Percentiles rank a stretch among this genome's conserved stretches.
Evolutionary conservation across 2,113 vertebrate genomes (phyloP).

Genomic region (Pagrus major): DNA sequence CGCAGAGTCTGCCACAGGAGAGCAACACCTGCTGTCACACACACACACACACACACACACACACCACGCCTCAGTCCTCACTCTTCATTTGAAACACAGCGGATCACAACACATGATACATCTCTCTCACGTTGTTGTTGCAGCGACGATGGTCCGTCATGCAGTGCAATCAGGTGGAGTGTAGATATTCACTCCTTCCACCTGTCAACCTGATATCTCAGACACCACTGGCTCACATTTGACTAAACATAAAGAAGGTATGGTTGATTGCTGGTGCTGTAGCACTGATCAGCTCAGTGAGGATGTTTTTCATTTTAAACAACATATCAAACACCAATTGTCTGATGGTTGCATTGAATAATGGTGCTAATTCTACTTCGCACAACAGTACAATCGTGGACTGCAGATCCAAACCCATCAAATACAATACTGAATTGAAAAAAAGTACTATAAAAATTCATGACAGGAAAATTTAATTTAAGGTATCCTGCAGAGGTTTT

Average conservation of each 20-base stretch:
- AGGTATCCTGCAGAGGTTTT: background rate
- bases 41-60: conserved; percentile 37
- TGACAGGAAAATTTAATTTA: conserved; percentile 5
- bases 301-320: background rate
- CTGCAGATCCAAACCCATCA: background rate
- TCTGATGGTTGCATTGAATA: background rate
- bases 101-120: conserved; percentile 21
- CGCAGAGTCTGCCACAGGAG: conserved; percentile 45
- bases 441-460: background rate
- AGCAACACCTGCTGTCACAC: conserved; percentile 62
- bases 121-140: conserved; percentile 30
- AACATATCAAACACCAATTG: background rate
- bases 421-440: background rate
- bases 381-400: background rate
- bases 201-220: conserved; percentile 26
- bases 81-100: conserved; percentile 50
- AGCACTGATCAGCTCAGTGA: background rate
- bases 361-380: background rate
- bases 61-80: conserved; percentile 37
- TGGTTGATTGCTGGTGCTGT: background rate
- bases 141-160: background rate
- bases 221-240: background rate
- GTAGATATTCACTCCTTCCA: conserved; percentile 22
- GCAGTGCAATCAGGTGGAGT: conserved; percentile 19
- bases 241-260: background rate